Conservation (phyloP, 2,113 vertebrate genomes). For the Carassius auratus region DNA sequence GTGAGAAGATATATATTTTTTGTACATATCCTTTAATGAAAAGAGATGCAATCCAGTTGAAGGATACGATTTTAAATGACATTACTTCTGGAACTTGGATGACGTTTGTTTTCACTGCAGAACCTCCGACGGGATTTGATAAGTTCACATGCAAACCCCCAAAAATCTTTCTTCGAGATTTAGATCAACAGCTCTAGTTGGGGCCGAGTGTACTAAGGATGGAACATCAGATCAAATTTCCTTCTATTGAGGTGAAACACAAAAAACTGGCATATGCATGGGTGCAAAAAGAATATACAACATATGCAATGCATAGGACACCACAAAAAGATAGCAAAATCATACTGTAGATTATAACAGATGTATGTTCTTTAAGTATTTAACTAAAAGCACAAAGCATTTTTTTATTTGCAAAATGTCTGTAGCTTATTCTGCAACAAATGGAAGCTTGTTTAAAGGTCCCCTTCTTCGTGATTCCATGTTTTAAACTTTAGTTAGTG, state of each 20-base stretch:
- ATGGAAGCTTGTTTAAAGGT: no score
- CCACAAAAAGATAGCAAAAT: no score
- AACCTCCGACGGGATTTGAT: conserved; percentile 21
- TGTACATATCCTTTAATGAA: neutral
- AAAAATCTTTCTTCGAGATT: conserved; percentile 22
- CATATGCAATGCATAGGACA: no score
- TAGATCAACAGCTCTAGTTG: conserved; percentile 26
- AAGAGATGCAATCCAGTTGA: neutral
- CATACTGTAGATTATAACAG: no score
- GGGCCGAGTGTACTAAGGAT: neutral
- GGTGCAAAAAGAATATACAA: neutral
- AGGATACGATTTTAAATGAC: conserved; percentile 25
- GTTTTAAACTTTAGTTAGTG: no score
- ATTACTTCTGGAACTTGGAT: neutral
- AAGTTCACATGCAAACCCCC: neutral
- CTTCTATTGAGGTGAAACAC: neutral
- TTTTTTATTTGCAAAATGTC: no score
- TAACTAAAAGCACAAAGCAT: no score
- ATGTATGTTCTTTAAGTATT: no score
- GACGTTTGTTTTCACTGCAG: neutral
- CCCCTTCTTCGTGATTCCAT: no score
- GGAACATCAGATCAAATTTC: conserved; percentile 10
- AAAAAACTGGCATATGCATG: neutral
- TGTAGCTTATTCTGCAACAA: no score
- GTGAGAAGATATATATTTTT: neutral